These are phyloP conservation scores for Cephus cinctus DNA, from an alignment of 1,140 invertebrate species.

Conservation along the genomic window DNA sequence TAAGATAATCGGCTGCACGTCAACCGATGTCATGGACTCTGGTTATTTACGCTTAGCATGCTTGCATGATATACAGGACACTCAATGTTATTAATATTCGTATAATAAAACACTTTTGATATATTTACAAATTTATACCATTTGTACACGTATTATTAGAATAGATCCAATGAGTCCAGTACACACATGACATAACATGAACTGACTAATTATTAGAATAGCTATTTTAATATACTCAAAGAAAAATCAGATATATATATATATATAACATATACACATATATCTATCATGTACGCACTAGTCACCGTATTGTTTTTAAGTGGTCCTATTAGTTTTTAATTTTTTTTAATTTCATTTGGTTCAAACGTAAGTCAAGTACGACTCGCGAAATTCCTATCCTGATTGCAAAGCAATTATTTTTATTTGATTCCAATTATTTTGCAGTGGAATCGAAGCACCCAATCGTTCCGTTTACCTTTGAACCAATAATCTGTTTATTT, in stretches of 20 bases:
- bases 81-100: slow-evolving; percentile 26
- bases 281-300: not conserved
- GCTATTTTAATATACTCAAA: too few relatives aligned
- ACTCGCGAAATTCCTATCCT: too few relatives aligned
- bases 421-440: slow-evolving; percentile 13
- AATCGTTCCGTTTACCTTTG: slow-evolving; percentile 17
- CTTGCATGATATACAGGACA: slow-evolving; percentile 32
- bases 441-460: too few relatives aligned
- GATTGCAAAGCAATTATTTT: slow-evolving; percentile 11
- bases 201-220: too few relatives aligned
- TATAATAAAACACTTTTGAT: slow-evolving; percentile 43
- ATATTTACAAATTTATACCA: slow-evolving; percentile 49
- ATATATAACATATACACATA: not conserved
- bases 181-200: too few relatives aligned
- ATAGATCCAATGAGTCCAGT: too few relatives aligned
- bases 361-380: too few relatives aligned
- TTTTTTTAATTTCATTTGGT: too few relatives aligned
- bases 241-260: too few relatives aligned
- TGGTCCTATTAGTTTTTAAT: too few relatives aligned
- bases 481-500: slow-evolving; percentile 29
- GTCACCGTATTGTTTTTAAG: too few relatives aligned
- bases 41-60: slow-evolving; percentile 40
- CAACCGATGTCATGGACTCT: not conserved
- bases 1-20: too few relatives aligned
- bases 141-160: slow-evolving; percentile 36